These are phyloP conservation scores for Dastarcus helophoroides DNA, from an alignment of 2,888 invertebrate species.

Conservation along the genomic window DNA sequence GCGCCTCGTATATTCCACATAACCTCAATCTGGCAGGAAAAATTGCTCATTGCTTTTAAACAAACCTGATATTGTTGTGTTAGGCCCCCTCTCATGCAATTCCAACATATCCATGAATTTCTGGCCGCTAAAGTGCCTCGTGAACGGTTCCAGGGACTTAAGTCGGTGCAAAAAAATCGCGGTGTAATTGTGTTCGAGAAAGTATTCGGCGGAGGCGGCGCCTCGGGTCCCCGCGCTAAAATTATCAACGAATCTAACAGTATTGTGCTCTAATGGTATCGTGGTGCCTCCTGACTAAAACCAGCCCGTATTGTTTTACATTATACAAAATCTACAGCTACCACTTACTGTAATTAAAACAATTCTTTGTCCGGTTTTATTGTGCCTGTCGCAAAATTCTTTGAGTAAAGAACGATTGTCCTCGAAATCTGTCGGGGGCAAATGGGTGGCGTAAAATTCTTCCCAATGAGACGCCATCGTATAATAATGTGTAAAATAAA, in stretches of 20 bases:
- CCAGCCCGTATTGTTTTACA: too few species aligned
- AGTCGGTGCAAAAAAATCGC: conserved; percentile 89
- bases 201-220: conserved; percentile 90
- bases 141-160: conserved; percentile 85
- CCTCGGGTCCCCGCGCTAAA: conserved; percentile 96
- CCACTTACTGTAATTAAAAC: conserved; percentile 66
- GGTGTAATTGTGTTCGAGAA: conserved; percentile 74
- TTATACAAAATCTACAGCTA: conserved; percentile 5
- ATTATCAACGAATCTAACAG: conserved; percentile 96
- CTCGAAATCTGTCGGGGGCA: conserved; percentile 67
- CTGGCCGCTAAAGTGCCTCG: conserved; percentile 71
- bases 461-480: conserved; percentile 54
- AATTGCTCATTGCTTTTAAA: too few species aligned
- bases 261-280: conserved; percentile 91
- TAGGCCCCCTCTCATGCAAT: conserved; percentile 49
- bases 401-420: conserved; percentile 58
- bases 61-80: conserved; percentile 57
- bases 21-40: too few species aligned
- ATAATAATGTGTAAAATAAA: too few species aligned
- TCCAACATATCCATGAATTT: conserved; percentile 71
- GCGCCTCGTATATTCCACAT: too few species aligned
- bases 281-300: conserved; percentile 90
- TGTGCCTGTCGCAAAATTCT: conserved; percentile 63
- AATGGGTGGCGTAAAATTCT: conserved; percentile 70
- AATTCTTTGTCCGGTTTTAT: conserved; percentile 55